Conservation (phyloP, 2,888 invertebrate species). For the Xanthia togata region DNA sequence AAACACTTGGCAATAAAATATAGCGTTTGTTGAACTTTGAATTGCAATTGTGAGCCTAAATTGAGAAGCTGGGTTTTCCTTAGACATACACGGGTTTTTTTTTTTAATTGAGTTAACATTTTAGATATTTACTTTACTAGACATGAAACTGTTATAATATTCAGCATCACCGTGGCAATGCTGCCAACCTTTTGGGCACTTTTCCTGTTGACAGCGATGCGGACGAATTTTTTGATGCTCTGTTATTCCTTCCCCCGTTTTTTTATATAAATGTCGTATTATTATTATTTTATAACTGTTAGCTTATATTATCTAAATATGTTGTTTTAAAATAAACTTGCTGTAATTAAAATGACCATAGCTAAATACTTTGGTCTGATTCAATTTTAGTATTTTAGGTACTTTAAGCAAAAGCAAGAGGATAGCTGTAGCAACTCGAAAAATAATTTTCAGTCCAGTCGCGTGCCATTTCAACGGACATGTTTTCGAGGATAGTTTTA, state of each 20-base stretch:
- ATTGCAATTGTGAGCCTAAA: slow-evolving; percentile 46
- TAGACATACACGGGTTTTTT: not conserved
- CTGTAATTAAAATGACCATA: not conserved
- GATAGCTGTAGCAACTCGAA: not conserved
- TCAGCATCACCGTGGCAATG: not conserved
- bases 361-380: not conserved
- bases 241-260: not conserved
- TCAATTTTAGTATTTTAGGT: not conserved
- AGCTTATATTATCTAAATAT: not conserved
- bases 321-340: not conserved
- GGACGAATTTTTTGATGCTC: not conserved
- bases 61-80: slow-evolving; percentile 1
- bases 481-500: slow-evolving; percentile 39
- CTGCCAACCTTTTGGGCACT: not conserved
- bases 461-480: slow-evolving; percentile 17
- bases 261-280: not conserved
- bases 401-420: not conserved
- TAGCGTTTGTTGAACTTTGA: slow-evolving; percentile 63
- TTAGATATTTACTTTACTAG: not conserved
- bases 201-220: not conserved
- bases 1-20: slow-evolving; percentile 53
- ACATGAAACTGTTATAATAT: not conserved
- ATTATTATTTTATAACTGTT: not conserved
- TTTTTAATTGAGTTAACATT: slow-evolving; percentile 1
- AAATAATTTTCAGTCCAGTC: slow-evolving; percentile 22